phyloP scores from a whole-genome alignment of 2,113 vertebrate genomes.

The Leucopsar rothschildi region DNA sequence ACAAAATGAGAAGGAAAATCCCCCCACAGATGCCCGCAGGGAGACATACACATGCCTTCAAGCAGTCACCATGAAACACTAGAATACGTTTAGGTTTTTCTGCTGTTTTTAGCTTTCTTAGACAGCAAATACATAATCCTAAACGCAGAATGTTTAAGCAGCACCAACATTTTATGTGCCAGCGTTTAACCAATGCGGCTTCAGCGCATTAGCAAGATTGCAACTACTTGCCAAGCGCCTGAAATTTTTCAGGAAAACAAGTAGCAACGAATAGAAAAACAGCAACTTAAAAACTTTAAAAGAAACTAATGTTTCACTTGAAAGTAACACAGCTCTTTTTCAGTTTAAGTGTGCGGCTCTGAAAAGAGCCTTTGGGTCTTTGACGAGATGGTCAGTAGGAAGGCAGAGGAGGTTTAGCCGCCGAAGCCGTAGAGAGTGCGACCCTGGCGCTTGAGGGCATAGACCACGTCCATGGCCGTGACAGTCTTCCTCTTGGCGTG shows the following conservation, averaged over 20 bases:
- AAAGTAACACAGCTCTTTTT: too few species aligned
- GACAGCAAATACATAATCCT: accelerated
- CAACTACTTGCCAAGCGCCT: too few species aligned
- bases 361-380: background rate
- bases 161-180: too few species aligned
- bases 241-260: too few species aligned
- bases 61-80: accelerated
- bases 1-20: accelerated
- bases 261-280: too few species aligned
- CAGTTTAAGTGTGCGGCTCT: too few species aligned
- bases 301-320: too few species aligned
- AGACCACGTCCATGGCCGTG: constrained; percentile 78
- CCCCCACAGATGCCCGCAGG: accelerated
- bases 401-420: background rate
- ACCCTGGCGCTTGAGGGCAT: constrained; percentile 74
- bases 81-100: accelerated
- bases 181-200: too few species aligned
- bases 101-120: accelerated
- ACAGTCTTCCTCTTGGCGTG: constrained; percentile 79
- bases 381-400: too few species aligned
- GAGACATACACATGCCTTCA: accelerated
- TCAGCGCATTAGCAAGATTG: too few species aligned
- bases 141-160: accelerated
- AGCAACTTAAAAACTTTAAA: too few species aligned
- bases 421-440: constrained; percentile 68